Base-by-base conservation (phyloP, 2,888 invertebrate species). In the Craniophora ligustri region DNA sequence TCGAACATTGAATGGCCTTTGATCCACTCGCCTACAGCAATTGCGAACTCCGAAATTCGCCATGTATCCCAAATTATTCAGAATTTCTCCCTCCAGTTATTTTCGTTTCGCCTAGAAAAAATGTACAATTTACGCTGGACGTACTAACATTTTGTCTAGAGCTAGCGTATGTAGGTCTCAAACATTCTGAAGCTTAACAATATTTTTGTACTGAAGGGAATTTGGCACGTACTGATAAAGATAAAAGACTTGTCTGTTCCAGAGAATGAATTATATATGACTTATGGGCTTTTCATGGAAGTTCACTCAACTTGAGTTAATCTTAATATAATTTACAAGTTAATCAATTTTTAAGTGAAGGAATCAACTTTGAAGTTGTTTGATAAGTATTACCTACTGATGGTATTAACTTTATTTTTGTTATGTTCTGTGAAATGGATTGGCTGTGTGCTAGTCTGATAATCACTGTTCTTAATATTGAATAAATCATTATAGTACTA, bases 61-160 rank as follows among this genome's bases (percentile, higher is more conserved):
- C 14, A 41, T 50, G 36, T 45, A 32, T 14, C 10, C 15, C 16
- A 31, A 56, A 35, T 62, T 38, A 23, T 13, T 30, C 16, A 30
- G 13, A 23, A 36, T 15, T n/a, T 31, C 16, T 35, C 13, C 35
- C 35, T 28, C n/a, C n/a, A 57, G 28, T 11, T 2, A 30, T 30
- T 57, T 64, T 36, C 6, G 32, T 36, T 36, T 14, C 2, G 5
- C 0, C 39, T 36, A 21, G 15, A 39, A 55, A 63, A 36, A 36
- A 1, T 19, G 4, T 28, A 26, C 15, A 19, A 45, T 5, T 26
- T 19, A 16, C 1, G 11, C 1, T 35, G 5, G 39, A 30, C 19
- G 4, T 1, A 2, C 6, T 18, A 6, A 5, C 23, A 0, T 6
- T 44, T 45, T 14, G 10, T 21, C 14, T 10, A 18, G 11, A 14